A percentile compares a stretch with the other conserved stretches of the same genome.
Conservation (phyloP, 2,888 invertebrate genomes). For the Agonopterix heracliana region DNA sequence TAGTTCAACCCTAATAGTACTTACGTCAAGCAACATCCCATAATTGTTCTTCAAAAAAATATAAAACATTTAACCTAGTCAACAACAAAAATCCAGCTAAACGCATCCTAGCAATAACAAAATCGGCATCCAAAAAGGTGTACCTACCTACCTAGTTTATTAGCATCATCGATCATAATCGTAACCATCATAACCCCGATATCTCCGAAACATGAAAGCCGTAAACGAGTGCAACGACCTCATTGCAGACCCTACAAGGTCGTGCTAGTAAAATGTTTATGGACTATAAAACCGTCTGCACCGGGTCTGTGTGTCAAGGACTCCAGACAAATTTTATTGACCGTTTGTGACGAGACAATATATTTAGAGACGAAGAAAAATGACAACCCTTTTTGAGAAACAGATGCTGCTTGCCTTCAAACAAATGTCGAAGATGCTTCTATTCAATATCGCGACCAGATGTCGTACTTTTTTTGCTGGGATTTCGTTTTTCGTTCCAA, state of each 20-base stretch:
- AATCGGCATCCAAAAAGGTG: neutral
- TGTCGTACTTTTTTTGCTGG: too few species aligned
- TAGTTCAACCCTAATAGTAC: too few species aligned
- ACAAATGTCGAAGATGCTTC: too few species aligned
- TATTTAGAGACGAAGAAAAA: slow-evolving; percentile 18
- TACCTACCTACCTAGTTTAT: neutral
- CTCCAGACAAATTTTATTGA: slow-evolving; percentile 68
- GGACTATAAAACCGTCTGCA: slow-evolving; percentile 70
- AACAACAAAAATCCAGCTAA: too few species aligned
- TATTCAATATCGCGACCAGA: too few species aligned
- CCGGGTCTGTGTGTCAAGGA: slow-evolving; percentile 70
- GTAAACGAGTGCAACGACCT: slow-evolving; percentile 70
- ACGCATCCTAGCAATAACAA: too few species aligned
- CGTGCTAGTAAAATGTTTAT: slow-evolving; percentile 76
- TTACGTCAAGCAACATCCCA: too few species aligned
- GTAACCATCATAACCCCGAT: slow-evolving; percentile 31
- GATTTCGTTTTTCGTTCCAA: too few species aligned
- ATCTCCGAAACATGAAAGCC: slow-evolving; percentile 36
- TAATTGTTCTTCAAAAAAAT: too few species aligned
- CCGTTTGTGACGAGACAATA: slow-evolving; percentile 48
- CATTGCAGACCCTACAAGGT: slow-evolving; percentile 73
- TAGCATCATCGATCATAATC: slow-evolving; percentile 12
- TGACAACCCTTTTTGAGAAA: slow-evolving; percentile 31
- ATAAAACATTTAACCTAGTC: too few species aligned
- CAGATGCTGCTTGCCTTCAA: slow-evolving; percentile 18